These are phyloP conservation scores for Lamellibrachia satsuma DNA, from an alignment of 2,888 invertebrate species.

Conservation along the genomic window DNA sequence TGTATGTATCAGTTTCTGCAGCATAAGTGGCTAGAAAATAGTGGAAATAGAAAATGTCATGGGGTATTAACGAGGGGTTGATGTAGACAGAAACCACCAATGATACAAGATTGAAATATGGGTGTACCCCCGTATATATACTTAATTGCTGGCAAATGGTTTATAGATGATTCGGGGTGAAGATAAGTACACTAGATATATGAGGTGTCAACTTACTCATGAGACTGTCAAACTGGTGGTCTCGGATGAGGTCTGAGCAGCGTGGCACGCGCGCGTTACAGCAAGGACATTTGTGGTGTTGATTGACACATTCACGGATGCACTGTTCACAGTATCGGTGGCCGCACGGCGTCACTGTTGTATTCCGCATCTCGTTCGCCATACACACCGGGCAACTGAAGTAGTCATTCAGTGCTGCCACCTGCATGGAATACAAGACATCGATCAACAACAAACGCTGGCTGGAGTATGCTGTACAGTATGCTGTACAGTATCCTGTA, in stretches of 20 bases:
- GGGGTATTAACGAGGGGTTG: too few relatives aligned
- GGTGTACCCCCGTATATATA: too few relatives aligned
- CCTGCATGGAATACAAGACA: constrained; percentile 38
- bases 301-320: constrained; percentile 57
- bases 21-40: too few relatives aligned
- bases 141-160: too few relatives aligned
- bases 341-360: constrained; percentile 56
- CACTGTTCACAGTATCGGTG: constrained; percentile 58
- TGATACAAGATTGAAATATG: too few relatives aligned
- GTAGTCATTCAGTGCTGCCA: constrained; percentile 49
- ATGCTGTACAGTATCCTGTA: too few relatives aligned
- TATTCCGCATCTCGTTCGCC: constrained; percentile 45
- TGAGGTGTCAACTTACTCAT: constrained; percentile 45
- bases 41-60: too few relatives aligned
- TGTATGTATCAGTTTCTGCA: too few relatives aligned
- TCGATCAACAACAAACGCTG: not conserved
- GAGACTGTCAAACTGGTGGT: constrained; percentile 57
- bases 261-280: constrained; percentile 49
- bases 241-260: constrained; percentile 47
- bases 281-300: constrained; percentile 57
- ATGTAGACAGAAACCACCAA: too few relatives aligned
- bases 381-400: constrained; percentile 60
- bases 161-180: too few relatives aligned
- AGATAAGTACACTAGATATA: not conserved
- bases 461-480: too few relatives aligned